These are phyloP conservation scores for Coenonympha arcania DNA, from an alignment of 2,888 invertebrate species.

Conservation along the genomic window DNA sequence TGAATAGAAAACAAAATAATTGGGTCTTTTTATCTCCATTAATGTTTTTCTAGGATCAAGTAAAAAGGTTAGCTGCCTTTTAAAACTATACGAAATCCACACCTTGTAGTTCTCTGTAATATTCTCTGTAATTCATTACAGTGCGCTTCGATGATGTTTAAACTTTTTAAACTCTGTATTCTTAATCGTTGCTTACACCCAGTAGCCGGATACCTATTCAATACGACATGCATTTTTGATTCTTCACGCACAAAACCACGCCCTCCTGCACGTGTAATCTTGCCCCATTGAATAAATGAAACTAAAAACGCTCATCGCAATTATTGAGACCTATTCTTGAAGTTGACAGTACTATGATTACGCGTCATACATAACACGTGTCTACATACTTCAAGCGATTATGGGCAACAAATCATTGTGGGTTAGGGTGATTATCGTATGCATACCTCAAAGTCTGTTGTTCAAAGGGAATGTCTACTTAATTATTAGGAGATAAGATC, in stretches of 20 bases:
- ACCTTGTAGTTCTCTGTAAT: no score
- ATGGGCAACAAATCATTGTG: conserved; percentile 16
- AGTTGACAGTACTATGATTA: conserved; percentile 30
- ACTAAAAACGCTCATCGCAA: conserved; percentile 26
- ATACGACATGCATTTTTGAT: conserved; percentile 9
- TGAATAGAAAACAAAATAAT: no score
- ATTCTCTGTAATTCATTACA: no score
- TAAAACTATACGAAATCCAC: no score
- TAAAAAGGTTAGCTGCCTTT: no score
- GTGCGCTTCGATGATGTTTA: no score
- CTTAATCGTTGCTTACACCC: no score
- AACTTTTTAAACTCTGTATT: no score
- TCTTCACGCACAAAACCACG: conserved; percentile 16
- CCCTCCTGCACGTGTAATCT: conserved; percentile 20
- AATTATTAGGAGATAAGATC: conserved; percentile 12
- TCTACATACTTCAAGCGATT: conserved; percentile 18
- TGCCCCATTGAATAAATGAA: conserved; percentile 23
- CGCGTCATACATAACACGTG: conserved; percentile 22
- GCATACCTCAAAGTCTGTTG: background rate
- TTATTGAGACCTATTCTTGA: conserved; percentile 28
- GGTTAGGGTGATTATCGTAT: conserved; percentile 20
- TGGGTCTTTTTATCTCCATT: no score
- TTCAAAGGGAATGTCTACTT: conserved; percentile 19
- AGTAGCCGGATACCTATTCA: conserved; percentile 4
- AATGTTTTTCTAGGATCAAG: no score